These are phyloP conservation scores for Arbacia lixula DNA, from an alignment of 53 echinoderm and acorn worm genomes.

Conservation along the genomic window DNA sequence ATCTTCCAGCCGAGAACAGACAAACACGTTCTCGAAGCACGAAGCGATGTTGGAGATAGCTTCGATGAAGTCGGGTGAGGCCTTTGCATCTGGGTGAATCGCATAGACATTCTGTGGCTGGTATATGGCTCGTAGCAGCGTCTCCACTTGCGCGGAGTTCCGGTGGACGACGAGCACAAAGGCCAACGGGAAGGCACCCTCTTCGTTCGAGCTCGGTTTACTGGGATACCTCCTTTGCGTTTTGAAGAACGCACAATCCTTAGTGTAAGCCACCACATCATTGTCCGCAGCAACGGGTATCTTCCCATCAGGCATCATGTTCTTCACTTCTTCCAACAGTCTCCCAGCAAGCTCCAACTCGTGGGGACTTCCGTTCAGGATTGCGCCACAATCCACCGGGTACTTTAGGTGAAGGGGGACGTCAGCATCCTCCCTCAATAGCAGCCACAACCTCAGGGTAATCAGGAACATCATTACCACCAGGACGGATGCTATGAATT, in stretches of 20 bases:
- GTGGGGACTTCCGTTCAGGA: neutral
- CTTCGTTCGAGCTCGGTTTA: constrained; percentile 42
- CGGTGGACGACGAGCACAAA: constrained; percentile 65
- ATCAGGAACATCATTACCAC: no score
- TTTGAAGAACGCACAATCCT: constrained; percentile 49
- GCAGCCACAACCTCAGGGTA: no score
- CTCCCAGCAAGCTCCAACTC: neutral
- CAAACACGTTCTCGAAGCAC: constrained; percentile 73
- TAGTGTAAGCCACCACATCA: constrained; percentile 18
- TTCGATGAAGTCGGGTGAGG: constrained; percentile 26
- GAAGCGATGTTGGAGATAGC: constrained; percentile 54
- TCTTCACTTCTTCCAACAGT: neutral
- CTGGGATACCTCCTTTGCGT: constrained; percentile 46
- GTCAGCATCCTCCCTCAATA: neutral
- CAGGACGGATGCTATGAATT: no score
- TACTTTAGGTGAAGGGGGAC: constrained; percentile 14
- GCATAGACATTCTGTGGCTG: constrained; percentile 76
- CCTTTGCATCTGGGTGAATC: constrained; percentile 71
- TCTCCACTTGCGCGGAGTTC: constrained; percentile 63
- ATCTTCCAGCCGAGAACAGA: constrained; percentile 59
- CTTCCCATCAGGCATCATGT: neutral
- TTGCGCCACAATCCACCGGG: neutral
- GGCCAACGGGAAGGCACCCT: constrained; percentile 65
- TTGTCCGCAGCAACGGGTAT: constrained; percentile 30
- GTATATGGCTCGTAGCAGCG: constrained; percentile 69